Conservation (phyloP, 2,888 invertebrate genomes). For the Scotopteryx bipunctaria region DNA sequence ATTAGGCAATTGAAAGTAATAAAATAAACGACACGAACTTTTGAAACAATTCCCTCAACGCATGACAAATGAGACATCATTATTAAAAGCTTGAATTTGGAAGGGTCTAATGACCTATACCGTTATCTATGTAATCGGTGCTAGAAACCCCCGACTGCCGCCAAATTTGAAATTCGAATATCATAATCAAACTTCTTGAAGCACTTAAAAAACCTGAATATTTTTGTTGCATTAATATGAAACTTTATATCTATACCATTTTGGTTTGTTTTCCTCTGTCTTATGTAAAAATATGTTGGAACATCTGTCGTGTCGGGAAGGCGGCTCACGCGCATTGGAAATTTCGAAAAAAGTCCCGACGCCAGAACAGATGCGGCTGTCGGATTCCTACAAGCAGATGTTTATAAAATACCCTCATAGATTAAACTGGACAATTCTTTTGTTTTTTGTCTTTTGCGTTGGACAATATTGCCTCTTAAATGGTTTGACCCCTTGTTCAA, state of each 20-base stretch:
- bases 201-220: constrained; percentile 38
- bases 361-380: constrained; percentile 78
- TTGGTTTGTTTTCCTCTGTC: constrained; percentile 32
- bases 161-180: constrained; percentile 77
- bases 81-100: constrained; percentile 62
- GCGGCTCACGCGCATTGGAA: constrained; percentile 76
- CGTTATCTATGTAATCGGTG: constrained; percentile 72
- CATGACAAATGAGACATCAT: constrained; percentile 70
- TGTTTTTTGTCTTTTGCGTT: constrained; percentile 70
- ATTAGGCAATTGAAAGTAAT: constrained; percentile 69
- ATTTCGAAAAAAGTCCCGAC: constrained; percentile 73
- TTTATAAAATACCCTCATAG: constrained; percentile 79
- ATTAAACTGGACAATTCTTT: constrained; percentile 71
- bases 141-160: constrained; percentile 65
- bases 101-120: constrained; percentile 74
- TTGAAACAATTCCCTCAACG: constrained; percentile 55
- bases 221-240: background rate
- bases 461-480: constrained; percentile 73
- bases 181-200: constrained; percentile 74
- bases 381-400: constrained; percentile 80
- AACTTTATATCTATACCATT: constrained; percentile 18
- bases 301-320: constrained; percentile 75
- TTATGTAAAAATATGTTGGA: constrained; percentile 39
- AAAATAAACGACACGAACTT: constrained; percentile 60
- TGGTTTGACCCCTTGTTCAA: constrained; percentile 64